Evolutionary conservation across 2,888 invertebrate species (phyloP).

Genomic region (Diogma glabrata): DNA sequence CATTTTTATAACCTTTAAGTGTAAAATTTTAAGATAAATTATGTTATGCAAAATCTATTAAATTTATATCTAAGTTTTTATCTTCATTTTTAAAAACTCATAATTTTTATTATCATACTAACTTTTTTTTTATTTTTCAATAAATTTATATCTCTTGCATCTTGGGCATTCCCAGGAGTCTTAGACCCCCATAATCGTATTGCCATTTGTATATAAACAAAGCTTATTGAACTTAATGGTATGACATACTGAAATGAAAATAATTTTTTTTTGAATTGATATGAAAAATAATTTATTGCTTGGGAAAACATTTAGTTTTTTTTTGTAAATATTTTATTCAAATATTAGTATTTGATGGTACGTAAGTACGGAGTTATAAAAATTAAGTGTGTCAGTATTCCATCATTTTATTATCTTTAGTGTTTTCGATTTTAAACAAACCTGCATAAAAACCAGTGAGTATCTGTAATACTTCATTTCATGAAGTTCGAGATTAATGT

Average conservation of each 20-base stretch:
- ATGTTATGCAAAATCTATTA: constrained; percentile 1
- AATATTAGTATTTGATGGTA: too few species aligned
- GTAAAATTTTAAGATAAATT: background rate
- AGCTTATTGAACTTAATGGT: constrained; percentile 69
- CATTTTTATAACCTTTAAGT: constrained; percentile 73
- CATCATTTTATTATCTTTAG: too few species aligned
- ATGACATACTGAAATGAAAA: constrained; percentile 55
- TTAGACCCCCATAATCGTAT: constrained; percentile 66
- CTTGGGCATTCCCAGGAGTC: constrained; percentile 69
- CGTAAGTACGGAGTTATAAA: too few species aligned
- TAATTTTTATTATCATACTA: constrained; percentile 24
- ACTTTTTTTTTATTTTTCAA: constrained; percentile 77
- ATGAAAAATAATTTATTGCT: background rate
- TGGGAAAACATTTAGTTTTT: background rate
- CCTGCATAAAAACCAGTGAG: constrained; percentile 39
- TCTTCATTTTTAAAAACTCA: background rate
- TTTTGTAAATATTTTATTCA: background rate
- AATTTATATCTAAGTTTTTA: too few species aligned
- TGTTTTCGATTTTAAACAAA: constrained; percentile 11
- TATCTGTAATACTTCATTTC: constrained; percentile 41
- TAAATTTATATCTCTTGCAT: constrained; percentile 64
- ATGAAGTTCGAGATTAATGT: constrained; percentile 38
- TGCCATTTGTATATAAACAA: constrained; percentile 70
- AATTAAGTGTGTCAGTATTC: too few species aligned
- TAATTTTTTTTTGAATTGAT: background rate